A percentile compares a stretch with the other conserved stretches of the same genome.
Conservation (phyloP, 2,888 invertebrate species). For the Ryuthela nishihirai region DNA sequence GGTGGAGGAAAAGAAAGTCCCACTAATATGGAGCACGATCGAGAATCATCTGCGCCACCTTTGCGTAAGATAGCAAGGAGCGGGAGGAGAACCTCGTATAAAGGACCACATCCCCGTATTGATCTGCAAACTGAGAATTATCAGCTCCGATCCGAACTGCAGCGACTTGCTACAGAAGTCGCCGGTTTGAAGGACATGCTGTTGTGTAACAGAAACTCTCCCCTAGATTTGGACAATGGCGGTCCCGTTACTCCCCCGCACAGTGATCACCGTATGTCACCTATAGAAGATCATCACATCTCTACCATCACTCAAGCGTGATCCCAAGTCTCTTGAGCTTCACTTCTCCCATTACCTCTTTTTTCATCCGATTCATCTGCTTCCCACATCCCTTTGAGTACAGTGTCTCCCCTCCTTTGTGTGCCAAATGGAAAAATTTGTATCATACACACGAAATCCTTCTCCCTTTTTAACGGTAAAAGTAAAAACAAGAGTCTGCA, state of each 20-base stretch:
- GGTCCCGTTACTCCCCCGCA: slow-evolving; percentile 19
- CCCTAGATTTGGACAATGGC: slow-evolving; percentile 5
- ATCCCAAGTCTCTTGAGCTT: too few relatives aligned
- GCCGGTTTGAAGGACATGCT: slow-evolving; percentile 67
- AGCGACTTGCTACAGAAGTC: slow-evolving; percentile 83
- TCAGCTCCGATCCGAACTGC: slow-evolving; percentile 68
- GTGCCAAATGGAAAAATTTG: too few relatives aligned
- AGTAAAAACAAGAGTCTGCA: too few relatives aligned
- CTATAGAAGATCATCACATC: too few relatives aligned
- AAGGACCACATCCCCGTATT: slow-evolving; percentile 55
- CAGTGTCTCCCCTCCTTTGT: too few relatives aligned
- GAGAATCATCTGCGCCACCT: slow-evolving; percentile 41
- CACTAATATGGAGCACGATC: slow-evolving; percentile 45
- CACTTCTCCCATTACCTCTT: too few relatives aligned
- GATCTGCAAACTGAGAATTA: slow-evolving; percentile 53
- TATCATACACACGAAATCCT: too few relatives aligned
- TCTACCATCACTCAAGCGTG: too few relatives aligned
- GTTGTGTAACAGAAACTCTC: slow-evolving; percentile 24
- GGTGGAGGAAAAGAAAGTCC: slow-evolving; percentile 41
- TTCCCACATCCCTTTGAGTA: too few relatives aligned
- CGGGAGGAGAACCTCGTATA: slow-evolving; percentile 4
- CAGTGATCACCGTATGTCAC: too few relatives aligned
- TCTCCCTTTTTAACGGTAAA: too few relatives aligned
- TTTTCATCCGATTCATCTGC: too few relatives aligned
- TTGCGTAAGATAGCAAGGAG: slow-evolving; percentile 45